phyloP scores from a whole-genome alignment of 1,140 invertebrate species.

The Trialeurodes vaporariorum region DNA sequence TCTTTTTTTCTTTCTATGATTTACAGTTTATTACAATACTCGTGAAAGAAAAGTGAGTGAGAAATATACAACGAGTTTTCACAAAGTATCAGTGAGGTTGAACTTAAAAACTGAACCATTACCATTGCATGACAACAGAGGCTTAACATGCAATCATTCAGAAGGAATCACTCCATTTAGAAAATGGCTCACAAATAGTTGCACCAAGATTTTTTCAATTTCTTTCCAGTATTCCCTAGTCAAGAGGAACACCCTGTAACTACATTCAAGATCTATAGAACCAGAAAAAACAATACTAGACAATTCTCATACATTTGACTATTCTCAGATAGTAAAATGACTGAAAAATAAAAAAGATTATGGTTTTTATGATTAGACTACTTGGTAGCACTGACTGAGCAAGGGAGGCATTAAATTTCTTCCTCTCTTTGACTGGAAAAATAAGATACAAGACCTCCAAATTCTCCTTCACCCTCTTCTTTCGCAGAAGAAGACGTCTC shows the following conservation, averaged over 20 bases:
- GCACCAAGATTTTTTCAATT: no score
- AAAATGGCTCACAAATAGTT: no score
- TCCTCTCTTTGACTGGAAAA: slow-evolving; percentile 73
- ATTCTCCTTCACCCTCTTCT: slow-evolving; percentile 46
- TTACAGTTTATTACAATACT: no score
- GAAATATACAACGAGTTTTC: no score
- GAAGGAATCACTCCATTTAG: no score
- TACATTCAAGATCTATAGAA: background rate
- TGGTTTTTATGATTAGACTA: background rate
- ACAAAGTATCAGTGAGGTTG: no score
- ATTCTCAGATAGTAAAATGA: background rate
- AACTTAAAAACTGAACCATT: no score
- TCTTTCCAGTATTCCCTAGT: no score
- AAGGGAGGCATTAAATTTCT: slow-evolving; percentile 8
- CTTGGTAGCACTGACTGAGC: background rate
- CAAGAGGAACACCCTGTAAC: background rate
- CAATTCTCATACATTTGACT: background rate
- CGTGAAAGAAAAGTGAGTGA: no score
- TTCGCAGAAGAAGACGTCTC: background rate
- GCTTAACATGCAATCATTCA: no score
- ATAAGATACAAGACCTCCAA: slow-evolving; percentile 75
- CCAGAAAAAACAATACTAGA: background rate
- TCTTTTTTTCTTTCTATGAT: no score
- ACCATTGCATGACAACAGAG: no score
- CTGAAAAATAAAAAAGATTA: background rate